Base-by-base conservation (phyloP, 2,113 vertebrate genomes). In the Pteruthius melanotis region DNA sequence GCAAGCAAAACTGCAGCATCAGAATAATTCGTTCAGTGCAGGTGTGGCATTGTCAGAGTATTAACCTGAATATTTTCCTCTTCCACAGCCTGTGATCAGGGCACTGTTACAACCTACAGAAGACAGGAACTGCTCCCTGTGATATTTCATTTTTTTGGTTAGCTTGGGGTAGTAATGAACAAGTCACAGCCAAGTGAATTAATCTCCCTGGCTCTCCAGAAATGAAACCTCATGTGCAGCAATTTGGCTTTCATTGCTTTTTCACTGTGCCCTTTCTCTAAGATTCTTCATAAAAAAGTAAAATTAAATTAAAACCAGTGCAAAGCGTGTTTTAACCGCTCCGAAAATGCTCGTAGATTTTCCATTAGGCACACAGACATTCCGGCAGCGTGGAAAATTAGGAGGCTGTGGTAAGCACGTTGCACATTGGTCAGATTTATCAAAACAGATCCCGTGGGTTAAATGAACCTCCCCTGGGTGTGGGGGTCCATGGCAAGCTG, bases 131-230 rank as follows among this genome's bases (percentile, higher is more conserved):
- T 69, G 80, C 87, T 97, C 68, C 93, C 96, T 95, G 91, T 90
- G 81, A 95, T 97, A 90, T 95, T 96, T 97, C 96, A 89, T 86
- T 96, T 94, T 97, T 97, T 97, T 50, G 16, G 97, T 95, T 94
- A 96, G 91, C 94, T 96, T 95, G 90, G 94, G 92, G 85, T 94
- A 94, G 94, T 96, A 95, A 98, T 93, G 97, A 97, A 96, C 95
- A 94, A 93, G 95, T 97, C 97, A 92, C 92, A 97, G 94, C 96
- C 89, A 95, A 95, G 96, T 94, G 97, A 97, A 98, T 98, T 97
- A 97, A 97, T 97, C 96, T 98, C 81, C 84, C 91, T 72, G 89
- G 87, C 90, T 97, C 96, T 94, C 95, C 93, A 95, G 92, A 96
- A 97, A 95, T 15, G 89, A 97, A 97, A 95, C 92, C 95, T 97